Conservation (phyloP, 1,140 invertebrate species). For the Penaeus indicus region DNA sequence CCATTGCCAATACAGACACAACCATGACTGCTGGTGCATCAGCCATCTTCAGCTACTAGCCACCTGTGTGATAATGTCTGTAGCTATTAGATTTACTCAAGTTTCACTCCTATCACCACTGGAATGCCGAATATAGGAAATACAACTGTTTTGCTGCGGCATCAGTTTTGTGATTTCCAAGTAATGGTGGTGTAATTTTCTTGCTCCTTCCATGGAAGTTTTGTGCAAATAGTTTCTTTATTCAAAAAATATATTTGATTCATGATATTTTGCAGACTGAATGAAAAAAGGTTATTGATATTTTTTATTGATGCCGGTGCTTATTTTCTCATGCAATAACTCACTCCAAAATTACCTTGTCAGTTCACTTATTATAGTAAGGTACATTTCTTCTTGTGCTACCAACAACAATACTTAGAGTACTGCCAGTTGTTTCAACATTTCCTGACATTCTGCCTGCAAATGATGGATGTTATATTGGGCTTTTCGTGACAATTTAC, state of each 20-base stretch:
- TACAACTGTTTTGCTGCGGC: constrained; percentile 31
- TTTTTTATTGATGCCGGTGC: constrained; percentile 46
- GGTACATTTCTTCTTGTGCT: constrained; percentile 35
- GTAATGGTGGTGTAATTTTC: constrained; percentile 44
- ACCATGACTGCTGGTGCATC: constrained; percentile 31
- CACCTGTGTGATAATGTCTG: constrained; percentile 35
- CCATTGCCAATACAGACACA: constrained; percentile 39
- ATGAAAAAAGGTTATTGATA: constrained; percentile 15
- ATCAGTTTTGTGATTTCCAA: constrained; percentile 40
- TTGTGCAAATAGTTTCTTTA: constrained; percentile 45
- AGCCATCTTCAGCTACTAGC: constrained; percentile 41
- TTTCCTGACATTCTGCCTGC: constrained; percentile 1
- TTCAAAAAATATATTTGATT: constrained; percentile 45
- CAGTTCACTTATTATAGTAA: constrained; percentile 5
- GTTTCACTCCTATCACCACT: constrained; percentile 23
- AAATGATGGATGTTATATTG: too few species aligned
- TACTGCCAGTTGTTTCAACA: constrained; percentile 28
- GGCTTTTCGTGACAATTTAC: too few species aligned
- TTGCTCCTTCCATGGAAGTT: constrained; percentile 48
- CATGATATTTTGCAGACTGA: background rate
- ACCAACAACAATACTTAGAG: constrained; percentile 5
- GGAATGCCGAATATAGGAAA: constrained; percentile 1
- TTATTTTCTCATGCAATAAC: constrained; percentile 55
- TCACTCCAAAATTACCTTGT: constrained; percentile 44
- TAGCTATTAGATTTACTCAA: constrained; percentile 34